Conservation (phyloP, 2,888 invertebrate species). For the Leptopilina syphax region DNA sequence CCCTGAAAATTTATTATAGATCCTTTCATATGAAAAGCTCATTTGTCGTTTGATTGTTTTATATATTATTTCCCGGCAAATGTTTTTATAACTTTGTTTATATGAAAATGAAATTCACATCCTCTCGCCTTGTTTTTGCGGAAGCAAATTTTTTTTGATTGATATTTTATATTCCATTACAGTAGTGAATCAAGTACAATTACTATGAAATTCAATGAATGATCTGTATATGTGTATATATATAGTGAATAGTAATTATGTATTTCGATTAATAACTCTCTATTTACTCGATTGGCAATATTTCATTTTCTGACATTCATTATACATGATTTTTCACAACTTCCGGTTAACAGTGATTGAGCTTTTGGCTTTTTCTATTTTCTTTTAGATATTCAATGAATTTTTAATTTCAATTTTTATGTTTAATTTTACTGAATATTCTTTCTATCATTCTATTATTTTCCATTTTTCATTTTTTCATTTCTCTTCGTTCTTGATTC, state of each 20-base stretch:
- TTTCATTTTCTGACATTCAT: not conserved
- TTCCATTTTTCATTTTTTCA: too few species aligned
- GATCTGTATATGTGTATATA: too few species aligned
- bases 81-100: constrained; percentile 38
- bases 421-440: too few species aligned
- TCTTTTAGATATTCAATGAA: too few species aligned
- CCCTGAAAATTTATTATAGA: too few species aligned
- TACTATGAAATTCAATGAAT: not conserved
- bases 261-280: not conserved
- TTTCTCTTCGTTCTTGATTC: too few species aligned
- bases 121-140: not conserved
- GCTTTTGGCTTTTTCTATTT: not conserved
- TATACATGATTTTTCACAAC: not conserved
- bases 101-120: not conserved
- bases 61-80: constrained; percentile 27
- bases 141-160: constrained; percentile 5
- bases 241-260: not conserved
- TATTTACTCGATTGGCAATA: not conserved
- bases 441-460: too few species aligned
- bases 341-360: too few species aligned
- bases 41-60: constrained; percentile 33
- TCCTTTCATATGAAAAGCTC: not conserved
- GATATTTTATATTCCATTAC: constrained; percentile 27
- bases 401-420: too few species aligned
- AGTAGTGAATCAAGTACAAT: not conserved